Evolutionary conservation across 2,113 vertebrate species (phyloP), one percentile per base, ranked within the genome.

Genomic region (Spilogale gracilis): DNA sequence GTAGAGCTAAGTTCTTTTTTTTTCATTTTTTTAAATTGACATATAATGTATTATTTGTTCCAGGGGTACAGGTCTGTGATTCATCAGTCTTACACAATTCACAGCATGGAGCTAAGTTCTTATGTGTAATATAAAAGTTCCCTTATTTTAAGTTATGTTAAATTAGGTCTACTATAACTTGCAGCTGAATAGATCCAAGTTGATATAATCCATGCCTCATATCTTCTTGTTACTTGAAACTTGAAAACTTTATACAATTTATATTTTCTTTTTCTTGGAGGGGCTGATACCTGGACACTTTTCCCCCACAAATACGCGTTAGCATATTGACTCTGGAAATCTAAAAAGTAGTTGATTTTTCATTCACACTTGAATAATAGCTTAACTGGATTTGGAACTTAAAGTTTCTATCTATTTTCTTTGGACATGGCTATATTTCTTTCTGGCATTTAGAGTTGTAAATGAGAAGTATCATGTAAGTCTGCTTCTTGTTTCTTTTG

Each of bases 241-340:
- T 92, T 93, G 65, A 76, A 67, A 81, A n/a, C 81, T 97, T 71
- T 92, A 79, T 61, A 96, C 27, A 76, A 48, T 89, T 82, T 89
- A 48, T 82, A 48, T 71, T 58, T 94, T 81, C 20, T 86, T 81
- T 89, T 67, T 83, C 45, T 87, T n/a, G 9, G 17, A 85, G 25
- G 16, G 17, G 23, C 32, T 91, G 45, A 83, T 52, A 38, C 2
- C 25, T 43, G 2, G 38, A 91, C 11, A 89, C 43, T 32, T n/a
- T 38, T 0, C 10, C 10, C 30, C 45, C 13, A 50, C 5, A 85
- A 61, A 69, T 38, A 56, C 25, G 6, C 3, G 23, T 21, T 50
- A 45, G 30, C 18, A 65, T 76, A 86, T 12, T 1, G 12, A 63
- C n/a, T 83, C 54, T 58, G 56, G 80, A 76, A 93, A 65, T 78